These are phyloP conservation scores for Odontophorus gujanensis DNA, from an alignment of 2,113 vertebrate genomes.

Conservation along the genomic window DNA sequence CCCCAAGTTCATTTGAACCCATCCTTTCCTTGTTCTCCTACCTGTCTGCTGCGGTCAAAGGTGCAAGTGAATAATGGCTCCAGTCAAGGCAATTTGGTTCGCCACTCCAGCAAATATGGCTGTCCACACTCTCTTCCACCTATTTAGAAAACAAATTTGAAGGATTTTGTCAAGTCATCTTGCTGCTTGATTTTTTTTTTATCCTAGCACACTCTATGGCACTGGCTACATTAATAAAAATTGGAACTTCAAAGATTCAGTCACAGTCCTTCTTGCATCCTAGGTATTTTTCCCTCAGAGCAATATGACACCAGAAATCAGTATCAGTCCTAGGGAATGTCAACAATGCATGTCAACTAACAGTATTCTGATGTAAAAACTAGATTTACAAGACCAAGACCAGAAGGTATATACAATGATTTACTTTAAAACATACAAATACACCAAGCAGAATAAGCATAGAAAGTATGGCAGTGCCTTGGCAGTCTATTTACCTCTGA, in stretches of 20 bases:
- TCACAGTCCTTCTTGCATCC: background rate
- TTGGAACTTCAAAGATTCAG: background rate
- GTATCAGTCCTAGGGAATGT: background rate
- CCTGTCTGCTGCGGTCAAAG: slow-evolving; percentile 62
- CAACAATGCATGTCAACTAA: background rate
- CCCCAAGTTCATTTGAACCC: background rate
- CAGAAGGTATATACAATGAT: background rate
- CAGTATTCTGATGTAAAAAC: background rate
- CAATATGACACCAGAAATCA: background rate
- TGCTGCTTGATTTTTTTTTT: background rate
- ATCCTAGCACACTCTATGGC: background rate
- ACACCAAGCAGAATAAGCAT: background rate
- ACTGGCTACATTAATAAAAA: background rate
- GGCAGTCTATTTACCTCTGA: background rate
- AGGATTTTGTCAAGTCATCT: background rate
- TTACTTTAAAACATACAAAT: background rate
- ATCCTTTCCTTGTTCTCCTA: slow-evolving; percentile 48
- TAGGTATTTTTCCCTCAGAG: background rate
- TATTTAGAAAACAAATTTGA: slow-evolving; percentile 57
- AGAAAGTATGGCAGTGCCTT: background rate
- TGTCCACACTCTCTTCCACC: slow-evolving; percentile 70
- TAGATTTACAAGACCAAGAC: background rate
- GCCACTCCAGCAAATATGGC: slow-evolving; percentile 73
- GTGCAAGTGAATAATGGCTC: slow-evolving; percentile 61
- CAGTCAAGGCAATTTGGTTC: slow-evolving; percentile 72